Conservation (phyloP, 1,140 invertebrate genomes). For the Drosophila bocki region DNA sequence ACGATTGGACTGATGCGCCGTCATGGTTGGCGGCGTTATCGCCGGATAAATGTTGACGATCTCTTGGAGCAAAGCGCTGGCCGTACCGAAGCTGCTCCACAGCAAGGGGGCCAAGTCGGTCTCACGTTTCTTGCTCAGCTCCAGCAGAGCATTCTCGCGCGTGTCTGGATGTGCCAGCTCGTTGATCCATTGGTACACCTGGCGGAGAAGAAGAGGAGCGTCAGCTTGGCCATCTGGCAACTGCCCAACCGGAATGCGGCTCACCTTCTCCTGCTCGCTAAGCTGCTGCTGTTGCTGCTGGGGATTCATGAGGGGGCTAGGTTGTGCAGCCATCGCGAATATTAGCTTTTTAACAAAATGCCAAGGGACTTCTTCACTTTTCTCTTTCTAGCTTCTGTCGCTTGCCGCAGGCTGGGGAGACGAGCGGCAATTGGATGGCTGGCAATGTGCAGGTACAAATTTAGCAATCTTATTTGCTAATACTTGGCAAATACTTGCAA, state of each 20-base stretch:
- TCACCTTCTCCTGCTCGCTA: slow-evolving; percentile 79
- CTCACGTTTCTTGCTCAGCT: slow-evolving; percentile 99
- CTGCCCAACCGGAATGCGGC: not conserved
- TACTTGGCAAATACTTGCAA: not conserved
- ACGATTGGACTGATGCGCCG: slow-evolving; percentile 96
- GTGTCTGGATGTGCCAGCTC: slow-evolving; percentile 97
- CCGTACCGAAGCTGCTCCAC: slow-evolving; percentile 99
- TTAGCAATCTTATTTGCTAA: not conserved
- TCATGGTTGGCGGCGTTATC: slow-evolving; percentile 98
- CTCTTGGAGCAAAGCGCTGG: slow-evolving; percentile 97
- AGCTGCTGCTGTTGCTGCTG: slow-evolving; percentile 56
- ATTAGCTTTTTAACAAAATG: not conserved
- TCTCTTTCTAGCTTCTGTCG: not conserved
- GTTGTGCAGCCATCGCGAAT: slow-evolving; percentile 71
- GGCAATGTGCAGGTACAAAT: not conserved
- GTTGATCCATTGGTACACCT: slow-evolving; percentile 89
- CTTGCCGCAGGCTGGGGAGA: not conserved
- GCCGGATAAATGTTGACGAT: slow-evolving; percentile 98
- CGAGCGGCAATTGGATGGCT: no score
- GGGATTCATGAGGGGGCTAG: slow-evolving; percentile 77
- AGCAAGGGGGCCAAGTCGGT: slow-evolving; percentile 98
- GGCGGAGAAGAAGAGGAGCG: not conserved
- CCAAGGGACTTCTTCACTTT: not conserved
- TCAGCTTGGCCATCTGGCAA: not conserved
- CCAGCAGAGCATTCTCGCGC: slow-evolving; percentile 97